A percentile compares a stretch with the other conserved stretches of the same genome.
Conservation (phyloP, 2,797 vertebrate species). For the Pteronotus mesoamericanus region DNA sequence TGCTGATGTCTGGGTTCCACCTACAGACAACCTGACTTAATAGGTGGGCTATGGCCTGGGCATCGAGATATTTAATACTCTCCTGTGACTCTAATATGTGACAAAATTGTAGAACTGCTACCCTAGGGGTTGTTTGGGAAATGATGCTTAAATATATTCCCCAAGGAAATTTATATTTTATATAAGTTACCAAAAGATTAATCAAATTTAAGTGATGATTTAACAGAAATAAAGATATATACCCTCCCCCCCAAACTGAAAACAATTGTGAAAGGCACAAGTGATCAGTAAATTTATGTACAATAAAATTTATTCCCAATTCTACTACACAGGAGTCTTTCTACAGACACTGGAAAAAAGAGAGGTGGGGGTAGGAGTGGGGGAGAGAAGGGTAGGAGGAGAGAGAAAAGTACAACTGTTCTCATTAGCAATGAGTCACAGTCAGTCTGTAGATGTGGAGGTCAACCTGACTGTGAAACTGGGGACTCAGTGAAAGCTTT, state of each 20-base stretch:
- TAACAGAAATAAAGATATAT: background rate
- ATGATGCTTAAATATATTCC: background rate
- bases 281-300: background rate
- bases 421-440: background rate
- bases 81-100: background rate
- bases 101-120: background rate
- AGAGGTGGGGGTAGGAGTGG: fast-evolving
- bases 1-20: background rate
- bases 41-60: background rate
- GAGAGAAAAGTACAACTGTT: background rate
- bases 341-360: background rate
- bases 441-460: background rate
- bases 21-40: background rate
- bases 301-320: background rate
- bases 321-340: background rate
- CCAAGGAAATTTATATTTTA: background rate
- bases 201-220: background rate
- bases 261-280: background rate
- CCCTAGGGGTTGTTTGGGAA: background rate
- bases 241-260: background rate
- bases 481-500: slow-evolving; percentile 25
- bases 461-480: slow-evolving; percentile 37
- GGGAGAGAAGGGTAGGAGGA: background rate
- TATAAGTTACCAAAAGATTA: background rate
- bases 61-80: background rate